Conservation (phyloP, 2,113 vertebrate genomes). For the Indri indri region DNA sequence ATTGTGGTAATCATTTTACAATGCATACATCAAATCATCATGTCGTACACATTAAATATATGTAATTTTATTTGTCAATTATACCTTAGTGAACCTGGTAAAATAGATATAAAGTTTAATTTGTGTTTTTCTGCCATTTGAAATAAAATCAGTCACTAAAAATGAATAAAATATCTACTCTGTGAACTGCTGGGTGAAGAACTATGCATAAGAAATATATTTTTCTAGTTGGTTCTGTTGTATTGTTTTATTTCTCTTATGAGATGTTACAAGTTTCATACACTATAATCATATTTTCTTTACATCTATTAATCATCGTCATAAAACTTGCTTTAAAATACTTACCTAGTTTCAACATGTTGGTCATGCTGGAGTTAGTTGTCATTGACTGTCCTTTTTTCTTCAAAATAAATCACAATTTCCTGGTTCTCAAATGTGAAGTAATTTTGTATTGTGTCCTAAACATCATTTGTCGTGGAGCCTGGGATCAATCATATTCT, state of each 20-base stretch:
- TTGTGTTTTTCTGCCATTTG: neutral
- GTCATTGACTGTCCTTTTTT: neutral
- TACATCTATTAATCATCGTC: neutral
- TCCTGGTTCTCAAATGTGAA: neutral
- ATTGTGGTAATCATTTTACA: neutral
- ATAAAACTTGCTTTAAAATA: constrained; percentile 21
- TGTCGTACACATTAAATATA: neutral
- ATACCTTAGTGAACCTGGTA: neutral
- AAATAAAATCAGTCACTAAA: neutral
- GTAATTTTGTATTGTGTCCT: neutral
- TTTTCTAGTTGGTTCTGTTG: neutral
- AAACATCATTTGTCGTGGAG: neutral
- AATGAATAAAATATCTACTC: neutral
- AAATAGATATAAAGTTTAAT: neutral
- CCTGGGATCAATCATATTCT: neutral
- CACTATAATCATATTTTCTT: neutral
- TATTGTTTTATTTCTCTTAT: constrained; percentile 15
- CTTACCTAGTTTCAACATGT: neutral
- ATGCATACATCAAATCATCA: neutral
- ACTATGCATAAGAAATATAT: neutral
- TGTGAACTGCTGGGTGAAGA: neutral
- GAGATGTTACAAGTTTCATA: neutral
- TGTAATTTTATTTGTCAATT: neutral
- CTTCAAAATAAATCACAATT: neutral
- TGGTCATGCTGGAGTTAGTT: neutral